phyloP scores from a whole-genome alignment of 1,140 invertebrate species.

The Macrosteles quadrilineatus region DNA sequence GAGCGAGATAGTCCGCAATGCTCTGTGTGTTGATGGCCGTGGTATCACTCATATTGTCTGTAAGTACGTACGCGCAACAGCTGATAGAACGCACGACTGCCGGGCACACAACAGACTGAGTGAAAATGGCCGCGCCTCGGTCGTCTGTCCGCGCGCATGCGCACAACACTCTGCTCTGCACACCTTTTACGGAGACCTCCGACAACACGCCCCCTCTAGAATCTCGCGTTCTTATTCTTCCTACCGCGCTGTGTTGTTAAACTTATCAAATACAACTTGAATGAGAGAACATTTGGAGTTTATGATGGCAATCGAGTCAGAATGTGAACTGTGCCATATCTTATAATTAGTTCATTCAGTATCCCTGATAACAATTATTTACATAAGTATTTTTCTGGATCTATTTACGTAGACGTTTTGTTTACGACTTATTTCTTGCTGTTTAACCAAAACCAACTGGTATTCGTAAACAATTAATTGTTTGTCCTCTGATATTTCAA shows the following conservation, averaged over 20 bases:
- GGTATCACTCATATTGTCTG: constrained; percentile 30
- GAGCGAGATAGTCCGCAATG: constrained; percentile 99
- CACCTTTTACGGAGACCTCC: constrained; percentile 11
- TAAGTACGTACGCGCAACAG: neutral
- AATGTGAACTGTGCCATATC: no score
- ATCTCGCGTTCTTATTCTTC: neutral
- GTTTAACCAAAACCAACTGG: no score
- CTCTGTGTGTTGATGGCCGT: constrained; percentile 68
- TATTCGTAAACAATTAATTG: no score
- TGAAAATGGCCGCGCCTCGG: constrained; percentile 9
- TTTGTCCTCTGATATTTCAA: no score
- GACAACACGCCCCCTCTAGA: constrained; percentile 4
- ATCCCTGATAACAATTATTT: no score
- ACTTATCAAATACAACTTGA: no score
- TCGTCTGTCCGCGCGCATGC: neutral
- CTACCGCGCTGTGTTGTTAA: neutral
- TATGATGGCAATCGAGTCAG: no score
- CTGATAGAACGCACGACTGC: neutral
- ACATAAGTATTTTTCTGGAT: no score
- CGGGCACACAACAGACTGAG: constrained; percentile 6
- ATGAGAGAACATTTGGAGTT: no score
- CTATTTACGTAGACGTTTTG: no score
- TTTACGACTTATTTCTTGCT: no score
- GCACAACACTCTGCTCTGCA: neutral
- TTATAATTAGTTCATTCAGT: no score